Conservation (phyloP, 2,797 vertebrate species). For the Protonibea diacanthus region DNA sequence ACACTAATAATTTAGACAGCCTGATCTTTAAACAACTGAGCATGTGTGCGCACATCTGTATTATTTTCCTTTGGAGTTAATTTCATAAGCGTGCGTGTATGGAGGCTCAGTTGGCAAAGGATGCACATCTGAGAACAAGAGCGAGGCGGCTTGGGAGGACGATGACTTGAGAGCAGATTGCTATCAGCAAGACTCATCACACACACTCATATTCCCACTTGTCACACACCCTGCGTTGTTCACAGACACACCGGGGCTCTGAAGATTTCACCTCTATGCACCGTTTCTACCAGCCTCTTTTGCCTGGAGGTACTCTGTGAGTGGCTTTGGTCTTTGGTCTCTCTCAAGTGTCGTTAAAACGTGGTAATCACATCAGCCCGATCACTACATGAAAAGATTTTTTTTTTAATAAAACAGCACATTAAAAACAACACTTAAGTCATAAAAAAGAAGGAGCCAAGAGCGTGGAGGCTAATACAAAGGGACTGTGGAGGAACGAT, state of each 20-base stretch:
- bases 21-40: conserved; percentile 39
- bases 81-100: conserved; percentile 27
- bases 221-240: conserved; percentile 51
- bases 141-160: conserved; percentile 66
- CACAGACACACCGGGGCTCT: conserved; percentile 41
- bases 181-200: conserved; percentile 76
- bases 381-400: conserved; percentile 54
- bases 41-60: conserved; percentile 27
- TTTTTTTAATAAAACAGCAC: conserved; percentile 38
- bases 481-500: conserved; percentile 63
- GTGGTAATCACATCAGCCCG: conserved; percentile 63
- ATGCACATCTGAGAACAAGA: conserved; percentile 71
- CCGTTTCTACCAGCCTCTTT: conserved; percentile 53
- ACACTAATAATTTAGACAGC: conserved; percentile 57
- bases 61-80: conserved; percentile 39
- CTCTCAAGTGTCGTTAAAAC: conserved; percentile 66
- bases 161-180: conserved; percentile 79
- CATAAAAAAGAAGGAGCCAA: conserved; percentile 55
- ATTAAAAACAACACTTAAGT: conserved; percentile 52
- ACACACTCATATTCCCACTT: conserved; percentile 49
- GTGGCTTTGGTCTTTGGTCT: conserved; percentile 51
- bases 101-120: conserved; percentile 68
- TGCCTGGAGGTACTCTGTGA: conserved; percentile 61
- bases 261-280: conserved; percentile 56
- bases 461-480: conserved; percentile 51